Conservation (phyloP, 2,113 vertebrate genomes). For the Macrotus californicus region DNA sequence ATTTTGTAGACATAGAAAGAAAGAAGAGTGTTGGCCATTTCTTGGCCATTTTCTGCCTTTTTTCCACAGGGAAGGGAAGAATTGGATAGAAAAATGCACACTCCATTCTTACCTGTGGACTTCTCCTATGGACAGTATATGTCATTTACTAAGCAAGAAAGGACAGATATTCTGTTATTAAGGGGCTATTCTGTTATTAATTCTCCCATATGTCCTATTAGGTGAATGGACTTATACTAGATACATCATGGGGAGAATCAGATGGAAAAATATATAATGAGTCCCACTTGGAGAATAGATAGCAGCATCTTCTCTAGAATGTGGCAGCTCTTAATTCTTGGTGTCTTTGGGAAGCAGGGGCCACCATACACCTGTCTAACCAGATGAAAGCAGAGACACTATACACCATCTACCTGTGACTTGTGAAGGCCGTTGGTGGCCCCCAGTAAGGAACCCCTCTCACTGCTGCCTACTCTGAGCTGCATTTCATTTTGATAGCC, state of each 20-base stretch:
- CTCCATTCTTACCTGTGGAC: neutral
- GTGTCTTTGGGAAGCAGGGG: neutral
- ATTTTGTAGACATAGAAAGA: neutral
- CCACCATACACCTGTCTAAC: neutral
- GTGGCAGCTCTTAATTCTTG: neutral
- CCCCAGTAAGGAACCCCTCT: neutral
- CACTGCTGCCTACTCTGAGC: neutral
- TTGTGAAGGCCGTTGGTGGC: neutral
- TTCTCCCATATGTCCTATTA: neutral
- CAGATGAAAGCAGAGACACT: neutral
- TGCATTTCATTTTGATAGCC: neutral
- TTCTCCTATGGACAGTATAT: neutral
- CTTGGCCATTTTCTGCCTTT: neutral
- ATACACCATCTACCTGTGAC: neutral
- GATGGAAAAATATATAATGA: neutral
- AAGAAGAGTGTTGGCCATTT: neutral
- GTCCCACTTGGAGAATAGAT: neutral
- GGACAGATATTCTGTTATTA: neutral
- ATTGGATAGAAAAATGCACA: neutral
- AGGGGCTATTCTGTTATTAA: neutral
- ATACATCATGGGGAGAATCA: neutral
- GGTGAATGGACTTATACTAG: neutral
- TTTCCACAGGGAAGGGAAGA: neutral
- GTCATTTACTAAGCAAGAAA: neutral
- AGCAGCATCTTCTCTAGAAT: neutral